Percentiles rank a stretch among this genome's conserved stretches.
phyloP scores from a whole-genome alignment of 2,113 vertebrate species.

The Phyllopteryx taeniolatus region DNA sequence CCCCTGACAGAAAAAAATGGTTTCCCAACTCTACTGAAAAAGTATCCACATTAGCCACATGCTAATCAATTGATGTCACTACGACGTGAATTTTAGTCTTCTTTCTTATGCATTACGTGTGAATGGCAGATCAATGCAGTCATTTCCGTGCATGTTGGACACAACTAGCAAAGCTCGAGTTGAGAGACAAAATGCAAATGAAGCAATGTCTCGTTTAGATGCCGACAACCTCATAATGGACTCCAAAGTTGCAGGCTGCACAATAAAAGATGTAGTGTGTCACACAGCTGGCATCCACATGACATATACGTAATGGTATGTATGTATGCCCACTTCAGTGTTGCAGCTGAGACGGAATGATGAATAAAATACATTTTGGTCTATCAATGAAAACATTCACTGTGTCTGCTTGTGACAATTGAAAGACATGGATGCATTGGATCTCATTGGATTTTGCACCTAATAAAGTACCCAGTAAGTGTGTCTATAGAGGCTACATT shows the following conservation, averaged over 20 bases:
- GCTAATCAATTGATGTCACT: background rate
- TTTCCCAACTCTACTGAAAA: background rate
- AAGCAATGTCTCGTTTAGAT: conserved; percentile 11
- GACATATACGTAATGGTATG: background rate
- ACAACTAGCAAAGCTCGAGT: conserved; percentile 23
- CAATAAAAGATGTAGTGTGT: background rate
- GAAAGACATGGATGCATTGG: too few species aligned
- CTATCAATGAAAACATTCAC: conserved; percentile 27
- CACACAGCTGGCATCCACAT: background rate
- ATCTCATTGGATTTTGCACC: too few species aligned
- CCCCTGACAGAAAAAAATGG: background rate
- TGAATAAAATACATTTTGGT: conserved; percentile 59
- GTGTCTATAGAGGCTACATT: too few species aligned
- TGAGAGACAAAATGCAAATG: conserved; percentile 23
- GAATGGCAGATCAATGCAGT: conserved; percentile 62
- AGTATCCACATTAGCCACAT: background rate
- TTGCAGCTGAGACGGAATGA: conserved; percentile 36
- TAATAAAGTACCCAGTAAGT: too few species aligned
- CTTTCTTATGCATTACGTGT: conserved; percentile 47
- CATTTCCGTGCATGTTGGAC: conserved; percentile 59
- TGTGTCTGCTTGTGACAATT: conserved; percentile 4
- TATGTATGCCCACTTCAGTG: conserved; percentile 32
- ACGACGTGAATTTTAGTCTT: background rate
- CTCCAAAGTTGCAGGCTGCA: conserved; percentile 2
- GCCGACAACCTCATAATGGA: conserved; percentile 14